Evolutionary conservation across 2,797 vertebrate genomes (phyloP), one percentile per base, ranked within the genome.

Genomic region (Halcyon smyrnensis): DNA sequence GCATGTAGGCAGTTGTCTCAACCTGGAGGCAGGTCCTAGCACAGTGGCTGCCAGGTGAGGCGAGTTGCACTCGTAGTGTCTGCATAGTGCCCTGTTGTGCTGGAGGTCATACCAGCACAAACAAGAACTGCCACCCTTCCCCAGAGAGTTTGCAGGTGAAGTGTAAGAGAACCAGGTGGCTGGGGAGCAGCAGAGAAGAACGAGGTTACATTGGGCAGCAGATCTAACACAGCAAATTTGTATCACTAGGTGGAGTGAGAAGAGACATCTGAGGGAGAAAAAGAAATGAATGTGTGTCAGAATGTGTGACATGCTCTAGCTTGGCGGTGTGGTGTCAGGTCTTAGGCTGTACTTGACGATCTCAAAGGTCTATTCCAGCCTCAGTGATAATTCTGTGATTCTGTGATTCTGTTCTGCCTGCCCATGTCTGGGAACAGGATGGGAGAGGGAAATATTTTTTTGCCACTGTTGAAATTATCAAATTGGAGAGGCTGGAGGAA

Each of bases 51-150:
- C 54, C 39, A 13, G 50, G 36, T 65, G 53, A 53, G 32, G 37
- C 4, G 1, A 36, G 19, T 8, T 67, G 53, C 15, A 9, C 19
- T 7, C 0, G 0, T 18, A 11, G 43, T 32, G 27, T 43, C 60
- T 45, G 20, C 12, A 2, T 34, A 37, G 60, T 74, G 63, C 43
- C n/a, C 16, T 48, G 36, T 23, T 69, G 28, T 80, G 32, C 23
- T 65, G 51, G 6, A 2, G 28, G 36, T 67, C 60, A 28, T 30
- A 78, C 45, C 77, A 53, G 37, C 69, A 27, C 28, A n/a, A 53
- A 9, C 19, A 18, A 14, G 73, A 75, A 27, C 53, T 2, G 3
- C 2, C 11, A 9, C 25, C 41, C 41, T 68, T 86, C 17, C 19
- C 17, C 34, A 8, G 24, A 8, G 48, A 25, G 28, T 43, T 18